These are phyloP conservation scores for Gallinago stenura DNA, from an alignment of 2,797 vertebrate species.

Conservation along the genomic window DNA sequence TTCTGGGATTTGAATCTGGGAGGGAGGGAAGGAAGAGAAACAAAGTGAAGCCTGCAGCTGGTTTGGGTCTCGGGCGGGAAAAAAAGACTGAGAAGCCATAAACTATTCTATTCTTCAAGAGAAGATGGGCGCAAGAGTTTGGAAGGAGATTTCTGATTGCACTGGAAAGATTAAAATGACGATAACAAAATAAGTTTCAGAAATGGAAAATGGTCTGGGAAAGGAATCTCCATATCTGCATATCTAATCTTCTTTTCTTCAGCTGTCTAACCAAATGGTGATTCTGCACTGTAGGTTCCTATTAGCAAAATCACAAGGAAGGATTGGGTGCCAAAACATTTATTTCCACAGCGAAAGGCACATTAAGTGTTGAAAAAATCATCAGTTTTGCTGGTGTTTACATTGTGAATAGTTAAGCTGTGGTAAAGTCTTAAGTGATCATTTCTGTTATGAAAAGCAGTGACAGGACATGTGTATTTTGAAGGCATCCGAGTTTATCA, in stretches of 20 bases:
- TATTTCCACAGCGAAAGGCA: slow-evolving; percentile 9
- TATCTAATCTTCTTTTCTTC: slow-evolving; percentile 57
- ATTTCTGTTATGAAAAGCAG: slow-evolving; percentile 46
- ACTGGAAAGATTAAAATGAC: slow-evolving; percentile 24
- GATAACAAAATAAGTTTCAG: slow-evolving; percentile 61
- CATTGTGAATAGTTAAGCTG: slow-evolving; percentile 23
- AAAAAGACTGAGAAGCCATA: not conserved
- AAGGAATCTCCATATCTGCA: slow-evolving; percentile 33
- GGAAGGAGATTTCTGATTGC: slow-evolving; percentile 37
- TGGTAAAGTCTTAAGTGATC: not conserved
- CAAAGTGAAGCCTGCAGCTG: slow-evolving; percentile 18
- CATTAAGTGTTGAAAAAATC: slow-evolving; percentile 26
- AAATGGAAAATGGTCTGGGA: slow-evolving; percentile 55
- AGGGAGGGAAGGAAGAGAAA: not conserved
- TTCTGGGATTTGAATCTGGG: not conserved
- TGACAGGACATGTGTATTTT: slow-evolving; percentile 40
- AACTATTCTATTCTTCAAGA: not conserved
- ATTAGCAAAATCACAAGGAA: slow-evolving; percentile 8
- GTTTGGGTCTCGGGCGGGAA: not conserved
- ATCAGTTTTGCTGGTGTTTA: slow-evolving; percentile 42
- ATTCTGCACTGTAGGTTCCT: not conserved
- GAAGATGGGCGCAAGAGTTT: slow-evolving; percentile 16
- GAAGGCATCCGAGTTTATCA: slow-evolving; percentile 54
- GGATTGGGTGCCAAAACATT: not conserved
- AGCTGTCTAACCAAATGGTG: slow-evolving; percentile 34